A percentile compares a stretch with the other conserved stretches of the same genome.
Conservation (phyloP, 2,797 vertebrate genomes). For the Craterocephalus amniculus region DNA sequence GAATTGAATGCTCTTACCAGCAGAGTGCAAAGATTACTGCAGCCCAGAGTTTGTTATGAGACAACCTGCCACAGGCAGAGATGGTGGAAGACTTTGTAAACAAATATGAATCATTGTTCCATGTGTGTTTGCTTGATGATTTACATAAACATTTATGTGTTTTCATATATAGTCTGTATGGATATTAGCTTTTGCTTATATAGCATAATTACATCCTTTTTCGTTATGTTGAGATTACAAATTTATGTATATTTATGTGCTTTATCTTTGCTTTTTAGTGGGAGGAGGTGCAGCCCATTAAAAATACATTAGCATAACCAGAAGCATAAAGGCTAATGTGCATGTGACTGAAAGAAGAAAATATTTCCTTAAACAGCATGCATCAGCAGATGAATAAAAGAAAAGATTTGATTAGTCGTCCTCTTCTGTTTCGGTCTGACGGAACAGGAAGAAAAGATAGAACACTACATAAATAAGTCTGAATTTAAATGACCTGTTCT, state of each 20-base stretch:
- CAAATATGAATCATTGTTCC: background rate
- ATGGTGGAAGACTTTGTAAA: background rate
- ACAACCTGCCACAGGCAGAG: slow-evolving; percentile 11
- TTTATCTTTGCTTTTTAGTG: too few relatives aligned
- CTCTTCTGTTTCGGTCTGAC: background rate
- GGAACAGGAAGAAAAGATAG: slow-evolving; percentile 49
- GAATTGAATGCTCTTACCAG: slow-evolving; percentile 1
- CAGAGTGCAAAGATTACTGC: background rate
- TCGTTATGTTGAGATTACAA: too few relatives aligned
- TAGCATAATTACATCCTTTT: too few relatives aligned
- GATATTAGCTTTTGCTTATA: background rate
- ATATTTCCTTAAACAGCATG: background rate
- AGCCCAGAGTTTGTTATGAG: background rate
- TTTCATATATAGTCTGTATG: too few relatives aligned
- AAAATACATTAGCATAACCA: too few relatives aligned
- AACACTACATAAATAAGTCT: slow-evolving; percentile 66
- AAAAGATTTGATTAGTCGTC: background rate
- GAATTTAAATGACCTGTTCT: slow-evolving; percentile 63
- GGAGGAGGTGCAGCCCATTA: too few relatives aligned
- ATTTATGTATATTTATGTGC: too few relatives aligned
- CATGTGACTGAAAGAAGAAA: background rate
- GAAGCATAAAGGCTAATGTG: too few relatives aligned
- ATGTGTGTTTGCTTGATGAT: background rate
- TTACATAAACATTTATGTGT: background rate
- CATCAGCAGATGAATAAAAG: background rate